These are phyloP conservation scores for Syngnathus acus DNA, from an alignment of 2,797 vertebrate species.

Conservation along the genomic window DNA sequence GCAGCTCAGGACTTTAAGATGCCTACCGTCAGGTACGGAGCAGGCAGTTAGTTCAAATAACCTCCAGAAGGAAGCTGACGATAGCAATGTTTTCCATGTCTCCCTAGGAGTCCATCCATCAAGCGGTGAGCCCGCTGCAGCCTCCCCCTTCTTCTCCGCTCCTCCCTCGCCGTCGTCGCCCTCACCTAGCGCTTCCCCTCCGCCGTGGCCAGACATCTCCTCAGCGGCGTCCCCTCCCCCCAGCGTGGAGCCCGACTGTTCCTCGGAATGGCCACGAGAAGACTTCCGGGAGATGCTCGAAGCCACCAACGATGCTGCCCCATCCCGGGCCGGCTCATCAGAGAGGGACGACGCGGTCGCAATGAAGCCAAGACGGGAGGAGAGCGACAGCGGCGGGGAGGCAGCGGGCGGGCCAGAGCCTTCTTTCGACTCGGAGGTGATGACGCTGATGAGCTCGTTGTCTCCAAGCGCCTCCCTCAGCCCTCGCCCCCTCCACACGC, in stretches of 20 bases:
- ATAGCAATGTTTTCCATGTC: neutral
- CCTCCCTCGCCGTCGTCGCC: neutral
- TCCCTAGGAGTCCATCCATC: neutral
- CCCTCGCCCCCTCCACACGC: conserved; percentile 19
- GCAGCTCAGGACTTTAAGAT: neutral
- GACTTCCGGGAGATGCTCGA: neutral
- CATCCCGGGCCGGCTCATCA: neutral
- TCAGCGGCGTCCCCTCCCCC: neutral
- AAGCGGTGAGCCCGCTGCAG: neutral
- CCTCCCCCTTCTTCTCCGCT: neutral
- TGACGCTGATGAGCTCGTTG: conserved; percentile 54
- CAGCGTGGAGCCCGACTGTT: no score
- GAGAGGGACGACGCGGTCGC: neutral
- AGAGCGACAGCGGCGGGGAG: conserved; percentile 12
- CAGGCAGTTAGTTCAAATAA: neutral
- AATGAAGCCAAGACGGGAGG: neutral
- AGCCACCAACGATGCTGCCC: neutral
- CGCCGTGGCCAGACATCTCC: neutral
- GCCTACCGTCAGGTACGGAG: neutral
- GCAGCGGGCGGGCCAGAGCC: conserved; percentile 36
- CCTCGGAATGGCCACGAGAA: neutral
- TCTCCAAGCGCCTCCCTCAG: conserved; percentile 55
- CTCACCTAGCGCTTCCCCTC: neutral
- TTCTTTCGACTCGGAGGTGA: conserved; percentile 56
- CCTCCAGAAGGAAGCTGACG: neutral